Conservation (phyloP, 2,888 invertebrate genomes). For the Leucoma salicis region DNA sequence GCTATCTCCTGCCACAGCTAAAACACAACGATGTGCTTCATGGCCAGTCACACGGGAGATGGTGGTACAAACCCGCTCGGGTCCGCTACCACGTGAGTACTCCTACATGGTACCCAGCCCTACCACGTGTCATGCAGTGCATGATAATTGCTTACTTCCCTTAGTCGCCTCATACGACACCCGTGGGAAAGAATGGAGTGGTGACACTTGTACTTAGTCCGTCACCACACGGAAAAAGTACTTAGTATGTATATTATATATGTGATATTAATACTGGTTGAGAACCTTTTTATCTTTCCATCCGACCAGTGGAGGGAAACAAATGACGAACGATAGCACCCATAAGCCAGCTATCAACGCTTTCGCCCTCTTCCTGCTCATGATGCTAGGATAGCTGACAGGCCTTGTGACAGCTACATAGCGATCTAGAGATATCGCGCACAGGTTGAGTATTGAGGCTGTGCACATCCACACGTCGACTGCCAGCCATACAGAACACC, state of each 20-base stretch:
- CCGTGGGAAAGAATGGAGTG: background rate
- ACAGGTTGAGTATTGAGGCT: constrained; percentile 97
- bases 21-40: too few relatives aligned
- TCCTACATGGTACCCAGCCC: too few relatives aligned
- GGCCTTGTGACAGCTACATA: constrained; percentile 98
- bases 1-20: too few relatives aligned
- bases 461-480: constrained; percentile 99
- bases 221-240: too few relatives aligned
- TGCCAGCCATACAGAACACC: constrained; percentile 98
- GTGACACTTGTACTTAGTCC: background rate
- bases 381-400: constrained; percentile 96
- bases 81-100: too few relatives aligned
- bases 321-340: constrained; percentile 97
- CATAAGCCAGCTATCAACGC: constrained; percentile 95
- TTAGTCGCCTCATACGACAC: too few relatives aligned
- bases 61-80: too few relatives aligned
- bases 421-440: constrained; percentile 96
- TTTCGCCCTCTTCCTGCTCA: constrained; percentile 93
- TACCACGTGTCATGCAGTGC: too few relatives aligned
- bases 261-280: background rate
- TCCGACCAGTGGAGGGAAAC: constrained; percentile 97
- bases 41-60: too few relatives aligned
- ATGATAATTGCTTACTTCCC: too few relatives aligned
- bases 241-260: too few relatives aligned
- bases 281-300: constrained; percentile 88